A percentile compares a stretch with the other conserved stretches of the same genome.
Conservation (phyloP, 2,113 vertebrate genomes). For the Lepisosteus oculatus region DNA sequence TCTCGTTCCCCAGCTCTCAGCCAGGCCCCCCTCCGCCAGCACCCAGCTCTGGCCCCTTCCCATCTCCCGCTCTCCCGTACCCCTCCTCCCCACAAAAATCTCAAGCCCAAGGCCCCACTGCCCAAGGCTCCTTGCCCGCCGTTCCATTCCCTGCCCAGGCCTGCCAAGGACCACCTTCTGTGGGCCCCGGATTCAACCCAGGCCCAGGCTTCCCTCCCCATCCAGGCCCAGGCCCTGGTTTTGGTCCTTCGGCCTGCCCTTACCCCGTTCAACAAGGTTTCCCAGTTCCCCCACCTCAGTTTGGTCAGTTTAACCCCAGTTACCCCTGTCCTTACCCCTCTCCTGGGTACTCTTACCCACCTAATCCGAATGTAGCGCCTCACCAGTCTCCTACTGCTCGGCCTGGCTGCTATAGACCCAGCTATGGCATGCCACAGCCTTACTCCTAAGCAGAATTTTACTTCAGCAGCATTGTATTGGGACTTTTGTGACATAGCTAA, state of each 20-base stretch:
- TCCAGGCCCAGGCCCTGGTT: constrained; percentile 52
- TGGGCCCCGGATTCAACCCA: constrained; percentile 37
- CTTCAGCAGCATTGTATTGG: too few species aligned
- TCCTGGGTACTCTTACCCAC: constrained; percentile 59
- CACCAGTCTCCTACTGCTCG: constrained; percentile 59
- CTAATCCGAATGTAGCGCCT: constrained; percentile 44
- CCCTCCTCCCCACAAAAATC: constrained; percentile 28
- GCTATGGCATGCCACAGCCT: constrained; percentile 65
- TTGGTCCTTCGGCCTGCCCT: constrained; percentile 47
- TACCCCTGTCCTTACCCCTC: constrained; percentile 61
- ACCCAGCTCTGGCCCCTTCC: constrained; percentile 57
- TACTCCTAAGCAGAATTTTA: constrained; percentile 57
- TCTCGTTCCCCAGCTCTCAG: constrained; percentile 33
- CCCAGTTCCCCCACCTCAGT: constrained; percentile 56
- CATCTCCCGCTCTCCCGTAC: constrained; percentile 33
- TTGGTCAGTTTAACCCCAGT: constrained; percentile 59
- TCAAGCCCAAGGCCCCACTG: constrained; percentile 21
- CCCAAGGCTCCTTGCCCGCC: constrained; percentile 32
- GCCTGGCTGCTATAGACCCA: constrained; percentile 58
- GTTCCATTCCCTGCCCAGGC: constrained; percentile 56
- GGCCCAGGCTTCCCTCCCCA: constrained; percentile 52
- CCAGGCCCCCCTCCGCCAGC: constrained; percentile 48
- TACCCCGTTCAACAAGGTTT: constrained; percentile 63
- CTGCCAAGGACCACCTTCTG: constrained; percentile 38
- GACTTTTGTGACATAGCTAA: too few species aligned